phyloP scores from a whole-genome alignment of 1,140 invertebrate species.

The Bursaphelenchus mucronatus region DNA sequence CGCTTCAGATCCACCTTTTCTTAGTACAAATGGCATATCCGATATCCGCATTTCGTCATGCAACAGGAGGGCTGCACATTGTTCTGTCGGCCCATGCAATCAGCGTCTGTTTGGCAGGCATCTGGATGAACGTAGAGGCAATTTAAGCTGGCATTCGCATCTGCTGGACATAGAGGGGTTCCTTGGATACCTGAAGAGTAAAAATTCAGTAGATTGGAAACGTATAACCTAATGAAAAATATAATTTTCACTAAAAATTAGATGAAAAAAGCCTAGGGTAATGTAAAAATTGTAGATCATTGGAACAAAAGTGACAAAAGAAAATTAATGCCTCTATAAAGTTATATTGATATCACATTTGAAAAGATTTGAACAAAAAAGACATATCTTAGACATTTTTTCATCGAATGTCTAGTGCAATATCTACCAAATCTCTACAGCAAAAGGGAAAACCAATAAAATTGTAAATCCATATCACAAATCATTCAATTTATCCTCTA shows the following conservation, averaged over 20 bases:
- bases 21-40: constrained; percentile 49
- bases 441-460: constrained; percentile 9
- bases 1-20: neutral
- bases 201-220: constrained; percentile 6
- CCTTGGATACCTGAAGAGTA: constrained; percentile 35
- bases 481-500: neutral
- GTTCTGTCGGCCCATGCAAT: constrained; percentile 42
- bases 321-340: too few relatives aligned
- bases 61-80: constrained; percentile 45
- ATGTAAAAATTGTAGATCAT: too few relatives aligned
- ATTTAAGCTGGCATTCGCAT: constrained; percentile 42
- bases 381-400: too few relatives aligned
- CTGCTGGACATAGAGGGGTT: constrained; percentile 39
- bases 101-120: constrained; percentile 43
- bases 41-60: constrained; percentile 51
- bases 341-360: too few relatives aligned
- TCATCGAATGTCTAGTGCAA: too few relatives aligned
- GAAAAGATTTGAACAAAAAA: too few relatives aligned
- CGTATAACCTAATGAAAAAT: neutral
- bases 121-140: constrained; percentile 39
- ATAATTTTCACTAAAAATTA: neutral
- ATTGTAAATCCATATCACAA: neutral
- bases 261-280: too few relatives aligned
- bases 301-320: too few relatives aligned
- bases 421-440: too few relatives aligned